A percentile compares a stretch with the other conserved stretches of the same genome.
These are phyloP conservation scores for Poecilia wingei DNA, from an alignment of 2,797 vertebrate species.

Conservation along the genomic window DNA sequence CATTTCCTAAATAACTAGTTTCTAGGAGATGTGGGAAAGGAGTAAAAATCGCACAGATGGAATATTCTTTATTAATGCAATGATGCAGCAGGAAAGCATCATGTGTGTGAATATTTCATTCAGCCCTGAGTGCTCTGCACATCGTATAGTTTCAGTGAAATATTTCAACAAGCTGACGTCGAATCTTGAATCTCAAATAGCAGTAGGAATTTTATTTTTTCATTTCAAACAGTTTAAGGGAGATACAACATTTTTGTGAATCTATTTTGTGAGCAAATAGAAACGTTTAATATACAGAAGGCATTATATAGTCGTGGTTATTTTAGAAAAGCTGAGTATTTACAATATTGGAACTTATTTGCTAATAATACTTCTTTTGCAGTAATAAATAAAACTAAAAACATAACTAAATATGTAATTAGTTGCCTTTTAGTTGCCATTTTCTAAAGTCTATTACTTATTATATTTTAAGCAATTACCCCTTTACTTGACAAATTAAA, in stretches of 20 bases:
- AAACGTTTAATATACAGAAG: no score
- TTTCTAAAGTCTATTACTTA: not conserved
- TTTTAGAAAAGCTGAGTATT: not conserved
- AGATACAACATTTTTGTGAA: not conserved
- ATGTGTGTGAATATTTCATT: conserved; percentile 12
- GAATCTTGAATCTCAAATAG: not conserved
- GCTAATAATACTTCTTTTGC: not conserved
- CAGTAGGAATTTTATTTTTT: not conserved
- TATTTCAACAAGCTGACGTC: conserved; percentile 8
- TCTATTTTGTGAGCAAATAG: no score
- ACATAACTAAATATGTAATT: not conserved
- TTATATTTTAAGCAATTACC: not conserved
- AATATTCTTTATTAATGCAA: conserved; percentile 13
- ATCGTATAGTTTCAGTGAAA: conserved; percentile 12
- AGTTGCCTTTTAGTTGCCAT: no score
- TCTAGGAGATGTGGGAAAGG: not conserved
- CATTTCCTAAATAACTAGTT: not conserved
- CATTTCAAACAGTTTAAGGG: not conserved
- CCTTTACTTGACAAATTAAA: not conserved
- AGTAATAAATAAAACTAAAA: not conserved
- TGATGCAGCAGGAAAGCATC: not conserved
- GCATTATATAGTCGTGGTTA: not conserved
- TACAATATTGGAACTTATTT: no score
- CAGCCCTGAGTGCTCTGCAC: conserved; percentile 10
- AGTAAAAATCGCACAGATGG: not conserved